phyloP scores from a whole-genome alignment of 2,797 vertebrate species.

The Ctenopoma kingsleyae region DNA sequence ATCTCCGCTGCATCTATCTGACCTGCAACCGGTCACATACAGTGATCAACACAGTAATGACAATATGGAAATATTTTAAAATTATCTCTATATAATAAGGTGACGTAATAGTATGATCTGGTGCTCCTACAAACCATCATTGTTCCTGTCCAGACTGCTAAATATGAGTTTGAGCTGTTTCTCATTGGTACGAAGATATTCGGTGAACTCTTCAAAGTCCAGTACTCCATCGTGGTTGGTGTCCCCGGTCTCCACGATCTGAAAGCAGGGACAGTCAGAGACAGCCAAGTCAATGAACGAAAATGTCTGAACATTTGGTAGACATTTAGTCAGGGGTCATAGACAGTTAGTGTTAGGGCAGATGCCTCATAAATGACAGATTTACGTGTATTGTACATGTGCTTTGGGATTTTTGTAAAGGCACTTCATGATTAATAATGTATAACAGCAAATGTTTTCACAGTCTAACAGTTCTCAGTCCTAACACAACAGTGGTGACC shows the following conservation, averaged over 20 bases:
- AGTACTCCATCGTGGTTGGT: conserved; percentile 86
- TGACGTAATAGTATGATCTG: neutral
- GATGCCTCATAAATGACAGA: neutral
- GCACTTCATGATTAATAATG: neutral
- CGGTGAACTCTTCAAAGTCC: conserved; percentile 89
- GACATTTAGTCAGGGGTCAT: neutral
- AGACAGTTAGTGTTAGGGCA: neutral
- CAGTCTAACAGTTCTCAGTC: neutral
- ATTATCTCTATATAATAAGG: neutral
- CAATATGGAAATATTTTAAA: neutral
- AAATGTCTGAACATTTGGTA: neutral
- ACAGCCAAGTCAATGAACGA: conserved; percentile 1
- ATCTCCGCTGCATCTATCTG: conserved; percentile 90
- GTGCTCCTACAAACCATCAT: conserved; percentile 84
- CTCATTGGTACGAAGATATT: conserved; percentile 88
- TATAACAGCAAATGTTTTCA: neutral
- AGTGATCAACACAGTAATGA: neutral
- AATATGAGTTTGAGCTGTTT: conserved; percentile 91
- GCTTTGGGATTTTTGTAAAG: neutral
- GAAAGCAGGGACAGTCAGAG: conserved; percentile 61
- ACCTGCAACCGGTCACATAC: conserved; percentile 77
- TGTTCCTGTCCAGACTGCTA: conserved; percentile 89
- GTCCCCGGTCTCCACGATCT: conserved; percentile 85
- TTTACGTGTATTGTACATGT: neutral
- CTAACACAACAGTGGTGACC: conserved; percentile 26